These are phyloP conservation scores for Engraulis encrasicolus DNA, from an alignment of 2,113 vertebrate species.

Conservation along the genomic window DNA sequence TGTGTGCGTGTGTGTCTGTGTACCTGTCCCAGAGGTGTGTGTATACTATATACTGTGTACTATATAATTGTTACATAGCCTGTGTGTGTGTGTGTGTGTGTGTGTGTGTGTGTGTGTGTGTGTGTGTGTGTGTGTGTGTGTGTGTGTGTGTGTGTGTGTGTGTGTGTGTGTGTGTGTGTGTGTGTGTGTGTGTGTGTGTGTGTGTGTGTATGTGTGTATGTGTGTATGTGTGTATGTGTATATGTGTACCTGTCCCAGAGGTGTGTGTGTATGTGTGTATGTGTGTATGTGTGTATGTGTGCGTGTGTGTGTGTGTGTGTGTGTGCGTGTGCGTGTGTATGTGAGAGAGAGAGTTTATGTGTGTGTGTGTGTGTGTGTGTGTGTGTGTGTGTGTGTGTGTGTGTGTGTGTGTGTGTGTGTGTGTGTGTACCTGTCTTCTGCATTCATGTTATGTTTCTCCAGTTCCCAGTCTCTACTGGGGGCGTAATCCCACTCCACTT, in stretches of 20 bases:
- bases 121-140: not conserved
- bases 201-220: too few species aligned
- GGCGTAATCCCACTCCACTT: slow-evolving; percentile 83
- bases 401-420: not conserved
- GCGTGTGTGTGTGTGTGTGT: slow-evolving; percentile 54
- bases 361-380: not conserved
- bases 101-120: not conserved
- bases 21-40: not conserved
- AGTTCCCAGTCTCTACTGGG: slow-evolving; percentile 56
- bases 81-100: not conserved
- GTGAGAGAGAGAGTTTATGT: too few species aligned
- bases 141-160: not conserved
- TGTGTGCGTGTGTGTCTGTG: not conserved
- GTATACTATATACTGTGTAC: too few species aligned
- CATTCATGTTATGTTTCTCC: slow-evolving; percentile 38
- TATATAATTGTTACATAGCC: too few species aligned
- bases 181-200: not conserved
- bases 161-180: not conserved
- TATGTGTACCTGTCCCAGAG: not conserved
- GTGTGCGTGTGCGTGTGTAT: slow-evolving; percentile 59
- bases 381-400: not conserved
- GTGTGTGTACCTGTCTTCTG: slow-evolving; percentile 30
- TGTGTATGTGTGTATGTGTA: too few species aligned
- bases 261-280: slow-evolving; percentile 17
- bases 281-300: not conserved